A percentile compares a stretch with the other conserved stretches of the same genome.
These are phyloP conservation scores for Tympanuchus pallidicinctus DNA, from an alignment of 2,113 vertebrate species.

Conservation along the genomic window DNA sequence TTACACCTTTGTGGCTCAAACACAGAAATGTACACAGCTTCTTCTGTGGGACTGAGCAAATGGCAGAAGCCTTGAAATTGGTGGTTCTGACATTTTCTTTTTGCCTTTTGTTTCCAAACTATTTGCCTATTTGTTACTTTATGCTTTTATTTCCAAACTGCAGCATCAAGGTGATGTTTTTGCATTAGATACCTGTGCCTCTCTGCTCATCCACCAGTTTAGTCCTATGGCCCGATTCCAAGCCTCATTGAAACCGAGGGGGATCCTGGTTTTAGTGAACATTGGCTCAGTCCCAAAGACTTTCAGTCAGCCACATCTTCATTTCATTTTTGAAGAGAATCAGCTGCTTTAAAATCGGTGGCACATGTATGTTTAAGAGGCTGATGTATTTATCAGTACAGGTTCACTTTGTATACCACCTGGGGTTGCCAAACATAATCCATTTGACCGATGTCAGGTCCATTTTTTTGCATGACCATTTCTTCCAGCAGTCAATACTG, in stretches of 20 bases:
- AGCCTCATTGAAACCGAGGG: neutral
- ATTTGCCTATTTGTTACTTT: neutral
- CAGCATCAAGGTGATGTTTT: neutral
- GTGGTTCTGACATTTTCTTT: neutral
- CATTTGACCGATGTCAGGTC: neutral
- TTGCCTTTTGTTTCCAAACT: neutral
- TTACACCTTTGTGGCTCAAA: neutral
- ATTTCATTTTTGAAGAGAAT: constrained; percentile 29
- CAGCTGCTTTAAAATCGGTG: constrained; percentile 48
- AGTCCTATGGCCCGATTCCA: neutral
- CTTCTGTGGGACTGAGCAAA: neutral
- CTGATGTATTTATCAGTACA: neutral
- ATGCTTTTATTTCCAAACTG: neutral
- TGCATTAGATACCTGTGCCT: neutral
- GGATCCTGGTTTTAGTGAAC: neutral
- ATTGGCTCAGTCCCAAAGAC: neutral
- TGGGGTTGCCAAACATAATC: constrained; percentile 54
- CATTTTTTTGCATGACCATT: constrained; percentile 28
- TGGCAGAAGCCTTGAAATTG: neutral
- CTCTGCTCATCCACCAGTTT: neutral
- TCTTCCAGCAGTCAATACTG: constrained; percentile 52
- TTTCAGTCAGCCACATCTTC: neutral
- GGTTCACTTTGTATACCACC: constrained; percentile 5
- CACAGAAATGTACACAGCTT: neutral
- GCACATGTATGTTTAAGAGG: constrained; percentile 31